Evolutionary conservation across 2,888 invertebrate species (phyloP).

Genomic region (Cheilosia pagana): DNA sequence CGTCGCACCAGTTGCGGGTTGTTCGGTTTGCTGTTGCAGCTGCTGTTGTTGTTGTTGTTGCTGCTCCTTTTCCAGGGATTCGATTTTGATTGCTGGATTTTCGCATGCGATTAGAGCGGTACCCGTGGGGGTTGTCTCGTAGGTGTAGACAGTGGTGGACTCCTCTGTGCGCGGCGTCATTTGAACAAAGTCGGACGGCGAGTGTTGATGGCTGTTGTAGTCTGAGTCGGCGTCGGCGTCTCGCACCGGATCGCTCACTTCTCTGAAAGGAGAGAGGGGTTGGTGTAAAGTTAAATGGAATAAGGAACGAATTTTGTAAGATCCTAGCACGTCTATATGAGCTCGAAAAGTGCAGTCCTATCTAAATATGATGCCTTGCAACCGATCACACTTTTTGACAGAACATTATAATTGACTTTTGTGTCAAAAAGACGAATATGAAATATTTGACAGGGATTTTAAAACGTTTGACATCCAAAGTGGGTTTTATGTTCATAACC

Average conservation of each 20-base stretch:
- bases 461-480: too few relatives aligned
- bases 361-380: too few relatives aligned
- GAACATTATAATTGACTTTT: too few relatives aligned
- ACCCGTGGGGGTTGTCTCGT: conserved; percentile 70
- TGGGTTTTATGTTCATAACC: too few relatives aligned
- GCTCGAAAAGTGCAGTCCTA: too few relatives aligned
- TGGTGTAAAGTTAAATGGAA: too few relatives aligned
- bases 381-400: too few relatives aligned
- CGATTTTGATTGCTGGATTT: conserved; percentile 81
- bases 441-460: too few relatives aligned
- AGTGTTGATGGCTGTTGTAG: conserved; percentile 80
- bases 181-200: conserved; percentile 80
- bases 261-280: conserved; percentile 75
- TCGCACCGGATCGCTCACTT: conserved; percentile 79
- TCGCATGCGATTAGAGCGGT: conserved; percentile 79
- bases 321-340: too few relatives aligned
- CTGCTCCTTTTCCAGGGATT: conserved; percentile 81
- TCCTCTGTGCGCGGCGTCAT: conserved; percentile 81
- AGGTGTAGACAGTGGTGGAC: conserved; percentile 78
- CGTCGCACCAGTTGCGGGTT: conserved; percentile 52
- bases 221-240: conserved; percentile 77
- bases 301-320: too few relatives aligned
- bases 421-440: too few relatives aligned
- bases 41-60: conserved; percentile 66
- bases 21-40: conserved; percentile 76